These are phyloP conservation scores for Burhinus bistriatus DNA, from an alignment of 2,113 vertebrate species.

Conservation along the genomic window DNA sequence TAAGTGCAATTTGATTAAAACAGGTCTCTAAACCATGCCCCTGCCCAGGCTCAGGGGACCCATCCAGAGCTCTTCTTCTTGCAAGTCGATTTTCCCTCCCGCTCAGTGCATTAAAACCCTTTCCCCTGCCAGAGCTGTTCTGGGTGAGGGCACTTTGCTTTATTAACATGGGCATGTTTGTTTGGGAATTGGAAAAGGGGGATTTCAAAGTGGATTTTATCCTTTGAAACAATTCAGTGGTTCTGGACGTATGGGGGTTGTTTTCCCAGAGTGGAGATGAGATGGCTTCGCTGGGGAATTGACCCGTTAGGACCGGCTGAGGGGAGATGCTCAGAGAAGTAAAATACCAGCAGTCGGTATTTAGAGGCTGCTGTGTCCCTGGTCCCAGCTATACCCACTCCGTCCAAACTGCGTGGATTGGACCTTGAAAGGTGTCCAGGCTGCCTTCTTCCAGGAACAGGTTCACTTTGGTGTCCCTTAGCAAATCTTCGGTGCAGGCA, in stretches of 20 bases:
- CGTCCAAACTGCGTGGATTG: background rate
- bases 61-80: background rate
- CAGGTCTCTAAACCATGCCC: background rate
- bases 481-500: background rate
- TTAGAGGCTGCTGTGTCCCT: background rate
- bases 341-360: background rate
- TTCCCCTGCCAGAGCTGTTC: background rate
- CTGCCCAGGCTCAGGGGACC: background rate
- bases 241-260: background rate
- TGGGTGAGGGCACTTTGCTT: background rate
- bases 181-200: background rate
- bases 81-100: background rate
- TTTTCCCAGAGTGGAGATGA: background rate
- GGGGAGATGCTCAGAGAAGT: background rate
- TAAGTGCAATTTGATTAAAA: conserved; percentile 36
- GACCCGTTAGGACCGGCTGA: background rate
- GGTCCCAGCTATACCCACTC: background rate
- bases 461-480: background rate
- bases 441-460: background rate
- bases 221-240: background rate
- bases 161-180: background rate
- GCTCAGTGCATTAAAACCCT: background rate
- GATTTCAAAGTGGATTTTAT: background rate
- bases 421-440: background rate
- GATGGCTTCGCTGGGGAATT: background rate